A percentile compares a stretch with the other conserved stretches of the same genome.
Conservation (phyloP, 1,140 invertebrate species). For the Drosophila nigromelanica region DNA sequence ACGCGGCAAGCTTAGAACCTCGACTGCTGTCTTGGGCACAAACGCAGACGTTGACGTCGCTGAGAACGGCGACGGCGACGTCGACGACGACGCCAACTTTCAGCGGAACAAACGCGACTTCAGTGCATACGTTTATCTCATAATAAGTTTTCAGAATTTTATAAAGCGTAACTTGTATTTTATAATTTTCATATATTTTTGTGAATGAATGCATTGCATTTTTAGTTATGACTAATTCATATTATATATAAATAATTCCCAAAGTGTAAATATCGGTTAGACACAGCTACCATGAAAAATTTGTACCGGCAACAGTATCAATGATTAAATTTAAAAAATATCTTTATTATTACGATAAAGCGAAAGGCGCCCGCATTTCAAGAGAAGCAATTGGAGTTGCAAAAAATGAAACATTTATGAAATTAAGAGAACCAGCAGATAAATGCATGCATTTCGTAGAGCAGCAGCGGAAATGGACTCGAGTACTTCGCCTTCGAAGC, state of each 20-base stretch:
- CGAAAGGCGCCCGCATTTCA: slow-evolving; percentile 10
- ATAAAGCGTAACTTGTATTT: too few relatives aligned
- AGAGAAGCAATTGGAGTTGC: slow-evolving; percentile 6
- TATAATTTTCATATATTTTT: too few relatives aligned
- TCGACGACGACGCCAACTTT: not conserved
- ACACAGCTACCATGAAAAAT: too few relatives aligned
- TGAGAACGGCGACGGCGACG: slow-evolving; percentile 15
- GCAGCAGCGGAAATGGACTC: slow-evolving; percentile 42
- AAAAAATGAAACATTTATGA: slow-evolving; percentile 19
- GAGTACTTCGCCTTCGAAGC: slow-evolving; percentile 14
- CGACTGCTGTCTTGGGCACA: slow-evolving; percentile 50
- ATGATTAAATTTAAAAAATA: too few relatives aligned
- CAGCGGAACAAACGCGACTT: too few relatives aligned
- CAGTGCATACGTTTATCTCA: too few relatives aligned
- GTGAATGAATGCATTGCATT: too few relatives aligned
- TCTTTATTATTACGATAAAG: not conserved
- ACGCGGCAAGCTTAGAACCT: slow-evolving; percentile 58
- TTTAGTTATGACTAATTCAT: too few relatives aligned
- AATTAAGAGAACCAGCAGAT: slow-evolving; percentile 14
- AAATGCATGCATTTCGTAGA: slow-evolving; percentile 33
- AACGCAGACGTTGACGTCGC: slow-evolving; percentile 5
- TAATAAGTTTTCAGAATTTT: too few relatives aligned
- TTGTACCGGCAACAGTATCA: too few relatives aligned
- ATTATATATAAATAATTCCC: too few relatives aligned
- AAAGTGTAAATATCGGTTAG: too few relatives aligned